A percentile compares a stretch with the other conserved stretches of the same genome.
Evolutionary conservation across 2,888 invertebrate genomes (phyloP).

Genomic region (Syrphus vitripennis): DNA sequence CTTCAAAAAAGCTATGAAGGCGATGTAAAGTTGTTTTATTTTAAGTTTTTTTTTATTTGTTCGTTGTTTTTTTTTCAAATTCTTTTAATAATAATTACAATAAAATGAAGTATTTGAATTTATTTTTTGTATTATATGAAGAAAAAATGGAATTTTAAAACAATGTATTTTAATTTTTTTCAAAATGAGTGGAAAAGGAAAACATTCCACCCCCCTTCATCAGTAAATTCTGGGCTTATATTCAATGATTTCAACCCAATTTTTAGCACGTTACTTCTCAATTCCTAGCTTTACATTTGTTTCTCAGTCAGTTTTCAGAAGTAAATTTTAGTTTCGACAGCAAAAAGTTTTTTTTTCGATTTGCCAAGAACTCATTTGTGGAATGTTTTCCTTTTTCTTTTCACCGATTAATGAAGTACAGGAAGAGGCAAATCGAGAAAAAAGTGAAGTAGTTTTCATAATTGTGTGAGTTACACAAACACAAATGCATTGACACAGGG

Average conservation of each 20-base stretch:
- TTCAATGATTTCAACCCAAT: neutral
- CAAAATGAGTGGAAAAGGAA: neutral
- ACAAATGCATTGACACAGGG: too few relatives aligned
- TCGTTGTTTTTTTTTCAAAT: too few relatives aligned
- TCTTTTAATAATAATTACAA: too few relatives aligned
- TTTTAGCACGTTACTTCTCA: neutral
- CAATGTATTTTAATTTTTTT: neutral
- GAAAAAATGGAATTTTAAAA: neutral
- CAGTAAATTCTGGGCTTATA: neutral
- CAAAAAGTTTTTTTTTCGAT: neutral
- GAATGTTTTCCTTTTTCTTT: neutral
- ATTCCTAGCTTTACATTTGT: neutral
- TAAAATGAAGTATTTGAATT: too few relatives aligned
- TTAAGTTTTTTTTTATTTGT: too few relatives aligned
- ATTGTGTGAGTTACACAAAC: too few relatives aligned
- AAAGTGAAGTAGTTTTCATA: too few relatives aligned
- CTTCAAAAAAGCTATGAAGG: too few relatives aligned
- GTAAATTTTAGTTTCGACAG: neutral
- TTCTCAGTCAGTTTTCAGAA: neutral
- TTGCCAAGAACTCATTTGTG: neutral
- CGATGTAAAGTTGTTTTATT: too few relatives aligned
- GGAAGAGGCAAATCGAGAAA: too few relatives aligned
- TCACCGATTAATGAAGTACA: neutral
- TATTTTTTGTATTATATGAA: too few relatives aligned
- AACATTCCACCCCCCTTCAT: neutral